Conservation (phyloP, 1,140 invertebrate species). For the Drosophila novamexicana region DNA sequence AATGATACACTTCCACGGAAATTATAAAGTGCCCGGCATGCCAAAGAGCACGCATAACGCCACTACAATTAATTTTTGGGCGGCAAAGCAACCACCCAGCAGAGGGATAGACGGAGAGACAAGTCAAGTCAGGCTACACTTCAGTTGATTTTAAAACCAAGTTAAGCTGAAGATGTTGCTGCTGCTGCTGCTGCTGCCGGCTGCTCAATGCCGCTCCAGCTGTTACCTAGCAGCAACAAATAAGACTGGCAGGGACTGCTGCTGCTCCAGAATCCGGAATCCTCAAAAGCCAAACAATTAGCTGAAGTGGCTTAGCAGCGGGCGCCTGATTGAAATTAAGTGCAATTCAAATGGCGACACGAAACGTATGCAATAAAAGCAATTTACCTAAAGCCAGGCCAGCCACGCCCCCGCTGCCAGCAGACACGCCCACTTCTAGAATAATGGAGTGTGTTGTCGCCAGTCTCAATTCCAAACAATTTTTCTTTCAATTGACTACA, state of each 20-base stretch:
- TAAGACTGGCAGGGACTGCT: conserved; percentile 39
- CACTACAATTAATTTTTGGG: conserved; percentile 76
- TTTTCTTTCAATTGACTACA: conserved; percentile 53
- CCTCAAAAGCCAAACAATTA: conserved; percentile 74
- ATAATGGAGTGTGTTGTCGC: conserved; percentile 43
- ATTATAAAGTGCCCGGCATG: conserved; percentile 63
- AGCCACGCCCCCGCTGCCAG: neutral
- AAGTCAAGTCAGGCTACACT: conserved; percentile 32
- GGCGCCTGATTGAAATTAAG: conserved; percentile 80
- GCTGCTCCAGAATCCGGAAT: conserved; percentile 1
- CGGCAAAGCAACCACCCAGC: conserved; percentile 36
- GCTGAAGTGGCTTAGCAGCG: conserved; percentile 77
- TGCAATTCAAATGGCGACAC: conserved; percentile 80
- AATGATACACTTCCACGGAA: conserved; percentile 66
- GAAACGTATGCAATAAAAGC: conserved; percentile 78
- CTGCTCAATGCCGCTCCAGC: conserved; percentile 4
- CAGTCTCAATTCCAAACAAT: conserved; percentile 31
- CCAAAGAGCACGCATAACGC: conserved; percentile 49
- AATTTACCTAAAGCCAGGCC: conserved; percentile 71
- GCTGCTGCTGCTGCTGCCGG: neutral
- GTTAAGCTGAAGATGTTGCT: conserved; percentile 64
- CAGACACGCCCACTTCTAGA: neutral
- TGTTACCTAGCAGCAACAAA: conserved; percentile 72
- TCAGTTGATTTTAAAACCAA: conserved; percentile 75
- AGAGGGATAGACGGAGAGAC: neutral